These are phyloP conservation scores for Drosophila multiciliata DNA, from an alignment of 2,888 invertebrate species.

Conservation along the genomic window DNA sequence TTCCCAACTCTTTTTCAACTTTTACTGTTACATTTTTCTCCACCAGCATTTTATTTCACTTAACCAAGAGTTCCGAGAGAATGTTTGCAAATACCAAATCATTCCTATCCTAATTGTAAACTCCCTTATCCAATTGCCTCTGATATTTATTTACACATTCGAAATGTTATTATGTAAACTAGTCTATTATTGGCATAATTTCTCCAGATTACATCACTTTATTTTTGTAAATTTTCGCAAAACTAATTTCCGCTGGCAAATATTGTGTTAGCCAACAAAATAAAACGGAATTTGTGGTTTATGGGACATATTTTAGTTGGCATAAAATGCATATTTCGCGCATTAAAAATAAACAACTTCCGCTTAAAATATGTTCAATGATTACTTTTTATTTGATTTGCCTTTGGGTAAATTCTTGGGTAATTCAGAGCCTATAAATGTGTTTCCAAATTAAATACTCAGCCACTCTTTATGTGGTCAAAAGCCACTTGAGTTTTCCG, in stretches of 20 bases:
- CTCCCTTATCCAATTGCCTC: not conserved
- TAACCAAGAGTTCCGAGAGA: too few species aligned
- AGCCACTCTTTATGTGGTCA: slow-evolving; percentile 11
- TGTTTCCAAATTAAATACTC: slow-evolving; percentile 4
- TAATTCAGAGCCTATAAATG: slow-evolving; percentile 2
- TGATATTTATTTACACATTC: not conserved
- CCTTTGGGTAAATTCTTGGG: not conserved
- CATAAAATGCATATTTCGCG: not conserved
- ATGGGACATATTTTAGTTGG: slow-evolving; percentile 1
- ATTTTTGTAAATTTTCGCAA: not conserved
- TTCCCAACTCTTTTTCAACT: too few species aligned
- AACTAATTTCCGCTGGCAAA: slow-evolving; percentile 13
- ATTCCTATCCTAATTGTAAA: not conserved
- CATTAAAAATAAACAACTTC: not conserved
- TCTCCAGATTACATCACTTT: not conserved
- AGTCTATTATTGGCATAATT: not conserved
- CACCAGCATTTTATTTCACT: too few species aligned
- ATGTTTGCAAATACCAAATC: not conserved
- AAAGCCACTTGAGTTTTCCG: slow-evolving; percentile 1
- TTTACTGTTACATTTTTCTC: too few species aligned
- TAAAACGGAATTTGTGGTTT: slow-evolving; percentile 14
- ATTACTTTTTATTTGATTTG: not conserved
- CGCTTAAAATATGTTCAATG: not conserved
- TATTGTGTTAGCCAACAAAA: not conserved
- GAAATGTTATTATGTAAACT: not conserved